Percentiles rank a stretch among this genome's conserved stretches.
These are phyloP conservation scores for Chionodraco myersi DNA, from an alignment of 2,113 vertebrate species.

Conservation along the genomic window DNA sequence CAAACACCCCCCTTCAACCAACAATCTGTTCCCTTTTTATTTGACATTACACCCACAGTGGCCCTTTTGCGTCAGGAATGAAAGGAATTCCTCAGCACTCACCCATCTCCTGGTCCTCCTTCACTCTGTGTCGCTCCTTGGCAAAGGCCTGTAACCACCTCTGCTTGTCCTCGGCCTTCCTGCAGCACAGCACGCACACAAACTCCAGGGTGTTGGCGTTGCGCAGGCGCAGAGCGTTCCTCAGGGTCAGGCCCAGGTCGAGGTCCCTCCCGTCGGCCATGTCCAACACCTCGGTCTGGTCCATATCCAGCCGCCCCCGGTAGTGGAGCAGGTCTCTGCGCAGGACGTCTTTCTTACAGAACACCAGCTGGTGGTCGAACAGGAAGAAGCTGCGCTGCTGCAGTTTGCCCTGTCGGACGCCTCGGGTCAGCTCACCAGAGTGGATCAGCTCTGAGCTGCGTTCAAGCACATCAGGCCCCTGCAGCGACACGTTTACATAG, in stretches of 20 bases:
- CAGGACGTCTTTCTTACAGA: slow-evolving; percentile 96
- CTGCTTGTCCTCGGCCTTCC: slow-evolving; percentile 92
- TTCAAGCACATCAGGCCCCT: slow-evolving; percentile 92
- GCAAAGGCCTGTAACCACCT: slow-evolving; percentile 91
- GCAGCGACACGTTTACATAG: slow-evolving; percentile 9
- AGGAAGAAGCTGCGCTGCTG: slow-evolving; percentile 97
- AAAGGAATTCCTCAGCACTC: slow-evolving; percentile 65
- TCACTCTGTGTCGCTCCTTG: slow-evolving; percentile 90
- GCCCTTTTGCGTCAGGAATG: slow-evolving; percentile 17
- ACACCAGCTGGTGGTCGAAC: slow-evolving; percentile 97
- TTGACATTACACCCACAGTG: slow-evolving; percentile 36
- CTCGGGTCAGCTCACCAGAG: slow-evolving; percentile 91
- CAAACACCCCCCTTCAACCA: neutral
- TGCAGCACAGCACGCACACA: slow-evolving; percentile 89
- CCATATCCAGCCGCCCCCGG: slow-evolving; percentile 91
- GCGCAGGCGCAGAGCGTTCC: slow-evolving; percentile 91
- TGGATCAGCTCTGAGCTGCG: slow-evolving; percentile 97
- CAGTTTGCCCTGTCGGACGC: slow-evolving; percentile 90
- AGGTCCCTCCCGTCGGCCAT: slow-evolving; percentile 89
- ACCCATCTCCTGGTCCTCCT: slow-evolving; percentile 96
- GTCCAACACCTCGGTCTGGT: slow-evolving; percentile 86
- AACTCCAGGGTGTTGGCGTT: slow-evolving; percentile 86
- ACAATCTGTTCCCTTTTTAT: slow-evolving; percentile 15
- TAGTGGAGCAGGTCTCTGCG: slow-evolving; percentile 96
- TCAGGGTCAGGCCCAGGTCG: slow-evolving; percentile 88